These are phyloP conservation scores for Pseudochromis fuscus DNA, from an alignment of 2,797 vertebrate species.

Conservation along the genomic window DNA sequence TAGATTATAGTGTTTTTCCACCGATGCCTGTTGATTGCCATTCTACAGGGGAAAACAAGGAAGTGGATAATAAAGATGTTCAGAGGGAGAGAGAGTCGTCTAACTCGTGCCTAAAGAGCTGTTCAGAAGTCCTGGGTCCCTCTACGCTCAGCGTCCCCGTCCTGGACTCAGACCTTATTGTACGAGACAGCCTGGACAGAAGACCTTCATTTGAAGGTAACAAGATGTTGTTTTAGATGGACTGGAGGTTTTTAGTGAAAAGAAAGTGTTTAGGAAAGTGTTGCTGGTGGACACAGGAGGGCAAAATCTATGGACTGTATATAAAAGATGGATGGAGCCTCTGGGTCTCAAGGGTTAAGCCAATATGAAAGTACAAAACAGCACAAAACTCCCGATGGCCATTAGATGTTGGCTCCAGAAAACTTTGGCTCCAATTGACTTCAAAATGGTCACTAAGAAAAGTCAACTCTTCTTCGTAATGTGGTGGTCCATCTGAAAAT, in stretches of 20 bases:
- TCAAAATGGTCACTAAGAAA: too few species aligned
- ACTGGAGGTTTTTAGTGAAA: neutral
- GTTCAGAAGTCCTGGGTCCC: constrained; percentile 85
- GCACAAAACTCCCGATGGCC: too few species aligned
- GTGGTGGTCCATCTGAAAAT: too few species aligned
- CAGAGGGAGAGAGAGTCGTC: constrained; percentile 83
- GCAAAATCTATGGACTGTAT: too few species aligned
- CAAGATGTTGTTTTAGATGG: neutral
- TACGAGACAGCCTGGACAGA: constrained; percentile 82
- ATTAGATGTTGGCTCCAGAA: too few species aligned
- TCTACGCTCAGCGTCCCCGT: constrained; percentile 83
- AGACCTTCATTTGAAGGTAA: constrained; percentile 90
- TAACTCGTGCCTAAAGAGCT: constrained; percentile 88
- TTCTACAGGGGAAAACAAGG: constrained; percentile 79
- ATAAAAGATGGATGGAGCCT: too few species aligned
- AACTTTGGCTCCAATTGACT: too few species aligned
- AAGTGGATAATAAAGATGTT: constrained; percentile 82
- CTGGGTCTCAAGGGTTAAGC: too few species aligned
- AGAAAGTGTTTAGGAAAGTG: neutral
- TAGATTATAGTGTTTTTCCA: constrained; percentile 62
- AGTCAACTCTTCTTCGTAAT: too few species aligned
- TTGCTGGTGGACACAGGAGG: too few species aligned
- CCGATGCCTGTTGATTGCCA: constrained; percentile 67
- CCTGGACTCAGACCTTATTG: constrained; percentile 82
- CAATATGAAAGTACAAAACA: too few species aligned